Base-by-base conservation (phyloP, 2,888 invertebrate species). In the Eilema caniola region DNA sequence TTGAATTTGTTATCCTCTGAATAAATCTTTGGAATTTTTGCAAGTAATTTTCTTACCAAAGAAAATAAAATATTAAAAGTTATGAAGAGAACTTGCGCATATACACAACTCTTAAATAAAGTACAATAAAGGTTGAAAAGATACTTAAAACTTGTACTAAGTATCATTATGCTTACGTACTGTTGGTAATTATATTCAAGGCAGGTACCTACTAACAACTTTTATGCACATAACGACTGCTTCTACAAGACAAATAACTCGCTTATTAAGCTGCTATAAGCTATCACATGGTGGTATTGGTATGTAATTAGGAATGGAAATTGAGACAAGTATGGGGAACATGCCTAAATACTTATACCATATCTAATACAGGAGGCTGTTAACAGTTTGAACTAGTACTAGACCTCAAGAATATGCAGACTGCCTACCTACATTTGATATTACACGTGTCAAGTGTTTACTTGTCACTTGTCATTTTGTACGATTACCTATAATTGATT, bases 401-500 rank as follows among this genome's bases (percentile, higher is more conserved):
- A 47, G 5, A 47, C 47, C 41, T 12, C 41, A 41, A 41, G 41
- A 47, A 47, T 20, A 20, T 1, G 3, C 47, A 47, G 7, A 20
- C 16, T 7, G 20, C 16, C 1, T 20, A 47, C 20, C 20, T 47
- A 47, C 20, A 7, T 47, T 16, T 2, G 16, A 47, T 7, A 47
- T 20, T 20, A 20, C 47, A 47, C 20, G 4, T 41, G 41, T 37
- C 33, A 12, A 37, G 11, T 37, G 12, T 12, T 12, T 12, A 37
- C 12, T 1, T 37, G 1, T 37, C 11, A 37, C 33, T 47, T n/a
- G 41, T 23, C 47, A 33, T 33, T 12, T 33, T 67, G 7, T 61
- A 24, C 47, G 5, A 25, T 61, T 47, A 4, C 31, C 31, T 61
- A 61, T 25, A 59, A 41, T 47, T 60, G 24, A 33, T 41, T 76